Base-by-base conservation (phyloP, 2,797 vertebrate genomes). In the Hapalemur alaotrensis region DNA sequence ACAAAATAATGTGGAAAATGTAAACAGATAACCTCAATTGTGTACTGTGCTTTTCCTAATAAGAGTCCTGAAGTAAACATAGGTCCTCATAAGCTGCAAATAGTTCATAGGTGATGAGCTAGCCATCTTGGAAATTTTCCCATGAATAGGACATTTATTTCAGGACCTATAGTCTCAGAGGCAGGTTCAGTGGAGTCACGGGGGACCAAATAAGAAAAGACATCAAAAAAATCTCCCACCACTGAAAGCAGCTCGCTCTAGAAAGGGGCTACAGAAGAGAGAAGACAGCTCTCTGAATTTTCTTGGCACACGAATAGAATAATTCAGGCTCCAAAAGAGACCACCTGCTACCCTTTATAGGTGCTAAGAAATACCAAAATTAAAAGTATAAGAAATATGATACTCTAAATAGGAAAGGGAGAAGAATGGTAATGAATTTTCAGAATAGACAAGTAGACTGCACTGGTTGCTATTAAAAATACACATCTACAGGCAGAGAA, bases 271-370 rank as follows among this genome's bases (percentile, higher is more conserved):
- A 13, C n/a, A 82, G 35, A 63, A 38, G 67, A 89, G 82, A 76
- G 67, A 78, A 89, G 84, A 88, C 72, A 96, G 86, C 48, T 93
- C 85, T 92, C 81, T 90, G 87, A 89, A 79, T 96, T 95, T 90
- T 73, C 73, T 92, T 93, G 87, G 86, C 96, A 90, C 6, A 17
- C 13, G 59, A 97, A 78, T 48, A 93, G 89, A 93, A 88, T 54
- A 90, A 97, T 91, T 91, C 41, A 48, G 81, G 13, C 69, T 97
- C 91, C 89, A 86, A 76, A 97, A 93, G 89, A 95, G 95, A 95
- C 92, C 95, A 97, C 96, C 96, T 98, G 97, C 61, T 95, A 92
- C 85, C 72, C 93, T 97, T 97, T 97, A 90, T 95, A 96, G 96
- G 95, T 97, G 94, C 93, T 95, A 97, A 97, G 95, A 97, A 97